Evolutionary conservation across 2,797 vertebrate genomes (phyloP), one percentile per base, ranked within the genome.

Genomic region (Sebastes trivittatus): DNA sequence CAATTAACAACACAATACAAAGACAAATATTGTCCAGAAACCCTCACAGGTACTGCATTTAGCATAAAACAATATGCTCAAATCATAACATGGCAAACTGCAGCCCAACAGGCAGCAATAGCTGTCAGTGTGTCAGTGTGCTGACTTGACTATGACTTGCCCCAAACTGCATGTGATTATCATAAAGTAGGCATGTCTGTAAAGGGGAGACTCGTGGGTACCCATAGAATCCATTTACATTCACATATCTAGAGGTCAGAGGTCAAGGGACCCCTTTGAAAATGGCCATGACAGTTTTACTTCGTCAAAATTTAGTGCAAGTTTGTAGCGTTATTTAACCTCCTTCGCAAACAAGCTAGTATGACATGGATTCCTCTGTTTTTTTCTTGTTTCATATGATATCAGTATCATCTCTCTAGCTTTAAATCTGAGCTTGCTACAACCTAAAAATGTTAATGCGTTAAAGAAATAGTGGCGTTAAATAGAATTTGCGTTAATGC

Each of bases 11-110:
- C 16, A 49, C 16, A 49, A 49, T 1, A 8, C 42, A 49, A 49
- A 0, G 16, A 49, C 42, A 49, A 42, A 3, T 46, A 16, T 46
- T 46, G 16, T 46, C 16, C 42, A 46, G 16, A 46, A 46, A 46
- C 42, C 42, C 42, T 46, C 42, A 2, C 2, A 49, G 18, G 18
- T 1, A n/a, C 46, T 52, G 18, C 46, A 52, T 52, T 52, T 52
- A 52, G 0, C 46, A 49, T 49, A 46, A 0, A 20, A 46, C 22
- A 46, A 46, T 46, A 20, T 46, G 42, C 42, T 49, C 0, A 0
- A 18, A 49, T 49, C 42, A 20, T 49, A 49, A 49, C 42, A 49
- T 49, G 18, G 1, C 42, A 2, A 49, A 20, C 42, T 23, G 22
- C 0, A 42, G 38, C 38, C 38, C 38, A 42, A 16, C 38, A 0